Base-by-base conservation (phyloP, 1,140 invertebrate species). In the Frieseomelitta varia region DNA sequence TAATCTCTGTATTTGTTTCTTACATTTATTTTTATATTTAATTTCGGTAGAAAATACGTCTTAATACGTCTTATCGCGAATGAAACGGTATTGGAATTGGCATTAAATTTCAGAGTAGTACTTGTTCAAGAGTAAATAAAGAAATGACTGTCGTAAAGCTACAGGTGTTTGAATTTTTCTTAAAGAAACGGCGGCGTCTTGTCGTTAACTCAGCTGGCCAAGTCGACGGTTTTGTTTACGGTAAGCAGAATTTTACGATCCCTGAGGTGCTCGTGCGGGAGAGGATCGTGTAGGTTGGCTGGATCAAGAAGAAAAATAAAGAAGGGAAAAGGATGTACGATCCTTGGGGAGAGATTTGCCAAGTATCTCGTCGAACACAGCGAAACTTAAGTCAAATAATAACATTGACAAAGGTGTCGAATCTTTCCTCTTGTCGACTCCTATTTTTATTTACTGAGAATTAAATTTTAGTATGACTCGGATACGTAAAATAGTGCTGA, bases 241-340 rank as follows among this genome's bases (percentile, higher is more conserved):
- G 24, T 61, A 58, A 27, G 19, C 6, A 11, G 15, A 6, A 58
- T 0, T 73, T 61, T 39, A 24, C 47, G n/a, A 61, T 56, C 55
- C 68, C 55, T 19, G 0, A 1, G 55, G 39, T 21, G 39, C 12
- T 51, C 39, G 55, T 15, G 24, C 21, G 10, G 4, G 19, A 27
- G 34, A 19, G 34, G 30, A n/a, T 0, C 30, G 11, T 61, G 27
- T 34, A 10, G 51, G 30, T 30, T 30, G 19, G 19, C 17, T 2
- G 34, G 63, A 77, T 69, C 73, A 30, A n/a, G n/a, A 24, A 77
- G 53, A 77, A 51, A 55, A 68, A 76, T 67, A 30, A 77, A 82
- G 19, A 15, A 19, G 30, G 21, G 3, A 4, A 53, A 27, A 63
- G 53, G 53, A 30, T 19, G 8, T 12, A 14, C n/a, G 39, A 68